phyloP scores from a whole-genome alignment of 2,113 vertebrate genomes.

The Rhea americana region DNA sequence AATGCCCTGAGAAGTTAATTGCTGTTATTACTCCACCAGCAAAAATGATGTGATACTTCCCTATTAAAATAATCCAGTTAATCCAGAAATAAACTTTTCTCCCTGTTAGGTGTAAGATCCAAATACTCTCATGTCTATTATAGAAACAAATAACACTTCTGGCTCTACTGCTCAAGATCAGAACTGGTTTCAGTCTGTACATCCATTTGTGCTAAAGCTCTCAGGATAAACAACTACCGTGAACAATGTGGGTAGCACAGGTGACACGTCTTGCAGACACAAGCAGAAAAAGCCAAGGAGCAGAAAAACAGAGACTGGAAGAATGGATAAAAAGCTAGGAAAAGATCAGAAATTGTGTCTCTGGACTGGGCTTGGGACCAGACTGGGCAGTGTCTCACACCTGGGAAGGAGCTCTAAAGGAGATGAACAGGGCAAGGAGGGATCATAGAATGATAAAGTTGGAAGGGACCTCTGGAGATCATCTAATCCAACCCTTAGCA shows the following conservation, averaged over 20 bases:
- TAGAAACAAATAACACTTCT: not conserved
- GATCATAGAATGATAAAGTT: too few relatives aligned
- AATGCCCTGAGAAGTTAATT: not conserved
- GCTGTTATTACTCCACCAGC: not conserved
- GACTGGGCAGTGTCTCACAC: too few relatives aligned
- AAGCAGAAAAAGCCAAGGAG: not conserved
- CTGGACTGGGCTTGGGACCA: too few relatives aligned
- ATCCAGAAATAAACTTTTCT: not conserved
- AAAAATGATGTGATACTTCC: not conserved
- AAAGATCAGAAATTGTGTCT: too few relatives aligned
- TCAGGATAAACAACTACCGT: rapidly evolving
- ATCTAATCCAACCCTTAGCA: too few relatives aligned
- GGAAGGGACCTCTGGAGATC: too few relatives aligned
- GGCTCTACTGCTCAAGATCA: not conserved
- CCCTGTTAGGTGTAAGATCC: not conserved
- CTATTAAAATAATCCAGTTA: not conserved
- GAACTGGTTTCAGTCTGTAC: not conserved
- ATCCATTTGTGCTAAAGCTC: not conserved
- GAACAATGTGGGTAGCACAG: rapidly evolving
- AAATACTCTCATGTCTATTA: not conserved
- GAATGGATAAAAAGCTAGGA: not conserved
- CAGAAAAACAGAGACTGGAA: not conserved
- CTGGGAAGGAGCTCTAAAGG: too few relatives aligned
- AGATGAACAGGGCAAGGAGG: too few relatives aligned
- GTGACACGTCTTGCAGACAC: not conserved